phyloP scores from a whole-genome alignment of 1,140 invertebrate genomes.

The Drosophila serrata region DNA sequence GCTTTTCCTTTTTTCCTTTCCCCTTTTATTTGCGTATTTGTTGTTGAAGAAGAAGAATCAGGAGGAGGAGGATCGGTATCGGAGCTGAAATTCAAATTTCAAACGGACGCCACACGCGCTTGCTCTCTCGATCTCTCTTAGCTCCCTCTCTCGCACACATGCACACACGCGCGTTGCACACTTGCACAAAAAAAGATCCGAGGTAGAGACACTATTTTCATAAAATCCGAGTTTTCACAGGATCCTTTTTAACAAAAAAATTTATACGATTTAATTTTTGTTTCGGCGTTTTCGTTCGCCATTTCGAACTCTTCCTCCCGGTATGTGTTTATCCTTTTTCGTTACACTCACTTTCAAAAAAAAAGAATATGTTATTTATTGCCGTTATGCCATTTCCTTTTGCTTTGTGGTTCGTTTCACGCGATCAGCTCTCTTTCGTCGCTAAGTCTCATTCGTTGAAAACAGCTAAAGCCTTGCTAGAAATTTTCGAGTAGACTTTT shows the following conservation, averaged over 20 bases:
- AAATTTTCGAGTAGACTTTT: not conserved
- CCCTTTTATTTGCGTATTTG: constrained; percentile 2
- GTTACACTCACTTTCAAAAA: constrained; percentile 36
- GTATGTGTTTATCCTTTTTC: constrained; percentile 15
- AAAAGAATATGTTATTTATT: constrained; percentile 19
- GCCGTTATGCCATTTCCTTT: constrained; percentile 1
- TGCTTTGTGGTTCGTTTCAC: not conserved
- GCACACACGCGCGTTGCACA: constrained; percentile 28
- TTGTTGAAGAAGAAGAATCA: constrained; percentile 6
- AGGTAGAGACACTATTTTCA: constrained; percentile 24
- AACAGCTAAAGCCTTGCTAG: no score
- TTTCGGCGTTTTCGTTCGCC: constrained; percentile 24
- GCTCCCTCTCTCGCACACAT: constrained; percentile 9
- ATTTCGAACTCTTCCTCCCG: constrained; percentile 1
- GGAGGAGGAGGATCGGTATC: constrained; percentile 26
- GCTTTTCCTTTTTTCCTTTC: not conserved
- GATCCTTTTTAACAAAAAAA: constrained; percentile 11
- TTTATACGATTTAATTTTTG: constrained; percentile 6
- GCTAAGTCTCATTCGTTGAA: not conserved
- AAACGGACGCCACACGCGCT: constrained; percentile 39
- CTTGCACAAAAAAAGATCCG: constrained; percentile 24
- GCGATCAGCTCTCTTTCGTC: not conserved
- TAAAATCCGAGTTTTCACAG: constrained; percentile 17
- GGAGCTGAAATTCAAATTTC: constrained; percentile 29
- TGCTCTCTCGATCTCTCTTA: constrained; percentile 22